These are phyloP conservation scores for Euphydryas editha DNA, from an alignment of 2,888 invertebrate species.

Conservation along the genomic window DNA sequence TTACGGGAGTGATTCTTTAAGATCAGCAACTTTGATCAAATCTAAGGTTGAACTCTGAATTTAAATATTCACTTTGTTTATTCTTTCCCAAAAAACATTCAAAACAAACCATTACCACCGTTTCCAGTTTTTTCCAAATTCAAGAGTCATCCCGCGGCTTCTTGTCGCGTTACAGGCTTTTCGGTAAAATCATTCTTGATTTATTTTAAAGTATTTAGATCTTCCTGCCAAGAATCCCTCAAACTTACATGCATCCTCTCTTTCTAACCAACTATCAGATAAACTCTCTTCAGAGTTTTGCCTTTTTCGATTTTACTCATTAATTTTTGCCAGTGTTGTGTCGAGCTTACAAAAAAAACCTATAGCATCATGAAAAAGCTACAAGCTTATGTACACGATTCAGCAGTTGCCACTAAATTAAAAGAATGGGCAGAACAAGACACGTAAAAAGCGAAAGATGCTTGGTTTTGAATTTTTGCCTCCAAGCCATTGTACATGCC, in stretches of 20 bases:
- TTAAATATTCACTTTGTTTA: constrained; percentile 3
- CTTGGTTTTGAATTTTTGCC: no score
- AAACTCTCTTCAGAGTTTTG: no score
- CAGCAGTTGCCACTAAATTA: constrained; percentile 1
- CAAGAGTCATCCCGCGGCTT: constrained; percentile 8
- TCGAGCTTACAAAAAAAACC: neutral
- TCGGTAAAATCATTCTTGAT: constrained; percentile 5
- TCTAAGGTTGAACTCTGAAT: no score
- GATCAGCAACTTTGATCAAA: no score
- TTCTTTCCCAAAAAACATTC: constrained; percentile 8
- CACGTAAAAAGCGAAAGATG: neutral
- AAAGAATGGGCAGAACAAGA: constrained; percentile 1
- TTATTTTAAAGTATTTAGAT: constrained; percentile 6
- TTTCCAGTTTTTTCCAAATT: constrained; percentile 13
- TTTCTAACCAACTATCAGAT: no score
- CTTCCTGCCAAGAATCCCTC: constrained; percentile 9
- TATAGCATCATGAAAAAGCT: neutral
- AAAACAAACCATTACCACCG: constrained; percentile 8
- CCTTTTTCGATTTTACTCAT: neutral
- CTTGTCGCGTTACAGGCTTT: constrained; percentile 15
- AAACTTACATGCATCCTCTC: no score
- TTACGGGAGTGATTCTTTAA: no score
- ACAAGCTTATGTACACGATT: neutral
- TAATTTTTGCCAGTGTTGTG: neutral
- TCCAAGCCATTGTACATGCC: no score